These are phyloP conservation scores for Cynopterus brachyotis DNA, from an alignment of 2,113 vertebrate species.

Conservation along the genomic window DNA sequence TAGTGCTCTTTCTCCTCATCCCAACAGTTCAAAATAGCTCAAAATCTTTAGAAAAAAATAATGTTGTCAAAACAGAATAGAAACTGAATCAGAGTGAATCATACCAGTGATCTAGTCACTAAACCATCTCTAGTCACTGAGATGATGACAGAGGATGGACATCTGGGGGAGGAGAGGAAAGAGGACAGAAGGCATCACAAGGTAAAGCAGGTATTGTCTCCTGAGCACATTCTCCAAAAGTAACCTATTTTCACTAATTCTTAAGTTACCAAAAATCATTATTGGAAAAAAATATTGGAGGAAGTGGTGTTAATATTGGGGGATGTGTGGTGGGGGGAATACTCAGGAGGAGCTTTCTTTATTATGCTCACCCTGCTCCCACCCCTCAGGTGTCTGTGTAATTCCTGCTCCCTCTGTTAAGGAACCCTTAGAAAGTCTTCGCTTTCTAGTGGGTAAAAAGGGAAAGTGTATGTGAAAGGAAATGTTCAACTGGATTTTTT, in stretches of 20 bases:
- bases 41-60: not conserved
- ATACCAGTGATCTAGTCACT: not conserved
- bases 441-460: not conserved
- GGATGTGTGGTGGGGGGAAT: not conserved
- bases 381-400: not conserved
- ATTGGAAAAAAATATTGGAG: not conserved
- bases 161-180: not conserved
- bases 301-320: not conserved
- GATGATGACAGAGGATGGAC: not conserved
- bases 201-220: not conserved
- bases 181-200: not conserved
- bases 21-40: not conserved
- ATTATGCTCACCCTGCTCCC: fast-evolving
- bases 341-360: not conserved
- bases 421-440: not conserved
- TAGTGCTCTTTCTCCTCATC: not conserved
- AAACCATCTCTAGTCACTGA: not conserved
- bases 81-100: not conserved
- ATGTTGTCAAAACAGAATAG: not conserved
- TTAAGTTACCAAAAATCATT: not conserved
- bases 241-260: not conserved
- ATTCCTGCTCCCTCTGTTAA: not conserved
- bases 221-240: not conserved
- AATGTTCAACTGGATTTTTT: not conserved
- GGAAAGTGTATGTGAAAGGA: not conserved